Base-by-base conservation (phyloP, 1,140 invertebrate genomes). In the Arctopsyche grandis region DNA sequence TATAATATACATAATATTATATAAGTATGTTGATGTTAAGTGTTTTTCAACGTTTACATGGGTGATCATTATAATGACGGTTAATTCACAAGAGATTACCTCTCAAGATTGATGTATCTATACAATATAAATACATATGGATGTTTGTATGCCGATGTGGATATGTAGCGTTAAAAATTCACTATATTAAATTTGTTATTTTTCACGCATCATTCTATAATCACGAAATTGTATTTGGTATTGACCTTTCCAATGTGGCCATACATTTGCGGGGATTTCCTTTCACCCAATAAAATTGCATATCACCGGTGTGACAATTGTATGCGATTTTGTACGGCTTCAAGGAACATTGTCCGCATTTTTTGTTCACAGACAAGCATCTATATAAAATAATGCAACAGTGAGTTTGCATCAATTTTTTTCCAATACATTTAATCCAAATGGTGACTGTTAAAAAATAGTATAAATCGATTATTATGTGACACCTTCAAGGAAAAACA, bases 221-320 rank as follows among this genome's bases (percentile, higher is more conserved):
- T 22, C 3, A 4, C 9, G 0, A 60, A 16, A 9, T 60, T 60
- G 9, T 16, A 60, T 19, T 60, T 60, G n/a, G 58, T 26, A 26
- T 24, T 66, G 21, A 26, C 24, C 63, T 9, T 66, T 66, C 21
- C 12, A 0, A 10, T 10, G 12, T 66, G 63, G 26, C 24, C 63
- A 22, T 29, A 0, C 14, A 9, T 26, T 26, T 66, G 4, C 63
- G 21, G 63, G 63, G 63, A 66, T 66, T 66, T 22, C 63, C 63
- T 66, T 66, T 66, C 63, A 14, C 63, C 24, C 24, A 22, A 66
- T 9, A 66, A 66, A 60, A 66, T 22, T 66, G 22, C 63, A 66
- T 22, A 66, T 66, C 22, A 66, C 63, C 24, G 63, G 24, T 66
- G 7, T 9, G 3, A 66, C n/a, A 22, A 22, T 66, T 66, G 24